Evolutionary conservation across 2,797 vertebrate genomes (phyloP), one percentile per base, ranked within the genome.

Genomic region (Neoniphon sammara): DNA sequence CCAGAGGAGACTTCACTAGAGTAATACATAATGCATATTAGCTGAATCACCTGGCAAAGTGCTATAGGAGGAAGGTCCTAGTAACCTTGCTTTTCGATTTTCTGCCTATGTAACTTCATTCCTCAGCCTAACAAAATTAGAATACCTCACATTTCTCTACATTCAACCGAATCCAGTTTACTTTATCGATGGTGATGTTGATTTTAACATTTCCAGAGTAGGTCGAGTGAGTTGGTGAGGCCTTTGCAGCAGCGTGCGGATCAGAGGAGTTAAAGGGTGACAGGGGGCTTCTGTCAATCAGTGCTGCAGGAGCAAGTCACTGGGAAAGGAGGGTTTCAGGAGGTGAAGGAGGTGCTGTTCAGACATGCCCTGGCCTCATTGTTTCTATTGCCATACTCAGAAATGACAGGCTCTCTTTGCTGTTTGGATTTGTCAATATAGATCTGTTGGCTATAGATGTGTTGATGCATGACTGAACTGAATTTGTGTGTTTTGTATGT

Each of bases 351-450:
- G 18, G 9, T 67, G 59, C 58, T 83, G 83, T 83, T 81, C 76
- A 75, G 85, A 82, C 89, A 84, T 85, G 84, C 73, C 62, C 52
- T 27, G 53, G 57, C 61, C 34, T 72, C 62, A 58, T 79, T 21
- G 52, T 73, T 75, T 84, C 50, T 46, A 58, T 47, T 57, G 21
- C 53, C 75, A 81, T 80, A 72, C 68, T 44, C 56, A 70, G 57
- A 78, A 58, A 77, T 77, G 6, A 63, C 69, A 63, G 46, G 39
- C 76, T 73, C 60, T 61, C 47, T 72, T 72, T 60, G 5, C 36
- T 36, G 70, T 60, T 59, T 76, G 42, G 42, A 58, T 67, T 50
- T 49, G 10, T 70, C 42, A 39, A 58, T 54, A 10, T 63, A n/a
- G 31, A 74, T 63, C 18, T 53, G 23, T 61, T 68, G 60, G 66